phyloP scores from a whole-genome alignment of 1,140 invertebrate species.

The Notospermus geniculatus region DNA sequence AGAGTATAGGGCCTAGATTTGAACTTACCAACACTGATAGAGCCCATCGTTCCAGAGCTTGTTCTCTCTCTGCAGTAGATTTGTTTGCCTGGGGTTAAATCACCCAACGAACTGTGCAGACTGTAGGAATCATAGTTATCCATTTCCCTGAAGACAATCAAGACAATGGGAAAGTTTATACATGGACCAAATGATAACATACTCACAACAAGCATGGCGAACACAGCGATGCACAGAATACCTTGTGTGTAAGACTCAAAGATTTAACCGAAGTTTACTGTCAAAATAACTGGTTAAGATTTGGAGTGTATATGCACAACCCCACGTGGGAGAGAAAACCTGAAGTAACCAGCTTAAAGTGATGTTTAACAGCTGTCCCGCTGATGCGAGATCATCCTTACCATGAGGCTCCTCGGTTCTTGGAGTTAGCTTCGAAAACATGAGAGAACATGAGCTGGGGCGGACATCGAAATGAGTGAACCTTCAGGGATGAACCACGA shows the following conservation, averaged over 20 bases:
- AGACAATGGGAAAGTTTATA: slow-evolving; percentile 31
- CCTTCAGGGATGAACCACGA: slow-evolving; percentile 77
- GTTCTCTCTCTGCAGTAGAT: slow-evolving; percentile 16
- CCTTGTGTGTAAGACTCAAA: no score
- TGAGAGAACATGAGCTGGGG: slow-evolving; percentile 72
- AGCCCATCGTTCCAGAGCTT: background rate
- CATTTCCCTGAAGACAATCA: slow-evolving; percentile 37
- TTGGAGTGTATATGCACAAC: no score
- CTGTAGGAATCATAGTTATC: slow-evolving; percentile 43
- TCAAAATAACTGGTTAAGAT: no score
- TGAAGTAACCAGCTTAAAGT: no score
- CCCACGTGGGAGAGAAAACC: no score
- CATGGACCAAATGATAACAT: slow-evolving; percentile 14
- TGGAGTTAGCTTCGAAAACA: slow-evolving; percentile 60
- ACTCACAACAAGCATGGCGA: no score
- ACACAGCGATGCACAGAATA: no score
- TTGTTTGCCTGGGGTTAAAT: slow-evolving; percentile 22
- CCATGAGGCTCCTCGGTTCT: slow-evolving; percentile 31
- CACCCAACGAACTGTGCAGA: slow-evolving; percentile 40
- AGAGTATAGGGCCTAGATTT: background rate
- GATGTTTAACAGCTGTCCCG: no score
- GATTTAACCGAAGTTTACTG: no score
- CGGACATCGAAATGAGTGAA: slow-evolving; percentile 63
- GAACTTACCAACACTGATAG: background rate
- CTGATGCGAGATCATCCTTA: slow-evolving; percentile 22